These are phyloP conservation scores for Tipula helvola DNA, from an alignment of 2,888 invertebrate genomes.

Conservation along the genomic window DNA sequence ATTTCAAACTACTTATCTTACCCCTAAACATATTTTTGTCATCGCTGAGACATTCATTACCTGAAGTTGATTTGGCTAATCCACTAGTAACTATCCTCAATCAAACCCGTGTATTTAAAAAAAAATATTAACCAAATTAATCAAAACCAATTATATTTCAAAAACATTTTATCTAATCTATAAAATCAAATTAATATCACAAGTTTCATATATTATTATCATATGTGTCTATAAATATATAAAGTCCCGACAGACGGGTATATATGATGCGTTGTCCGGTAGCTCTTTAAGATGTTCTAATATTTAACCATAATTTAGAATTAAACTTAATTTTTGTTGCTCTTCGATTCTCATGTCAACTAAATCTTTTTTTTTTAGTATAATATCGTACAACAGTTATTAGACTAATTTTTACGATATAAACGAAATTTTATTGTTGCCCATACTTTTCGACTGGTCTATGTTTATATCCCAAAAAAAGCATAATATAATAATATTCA, in stretches of 20 bases:
- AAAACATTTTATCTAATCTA: neutral
- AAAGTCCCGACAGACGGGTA: neutral
- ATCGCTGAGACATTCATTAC: too few relatives aligned
- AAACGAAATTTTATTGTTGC: neutral
- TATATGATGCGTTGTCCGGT: neutral
- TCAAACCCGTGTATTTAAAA: too few relatives aligned
- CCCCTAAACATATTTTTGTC: too few relatives aligned
- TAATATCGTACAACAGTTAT: neutral
- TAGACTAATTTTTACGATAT: neutral
- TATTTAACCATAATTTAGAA: neutral
- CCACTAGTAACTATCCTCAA: too few relatives aligned
- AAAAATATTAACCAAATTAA: neutral
- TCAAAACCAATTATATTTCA: neutral
- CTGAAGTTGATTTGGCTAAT: too few relatives aligned
- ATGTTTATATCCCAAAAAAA: neutral
- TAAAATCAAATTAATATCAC: neutral
- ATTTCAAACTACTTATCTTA: too few relatives aligned
- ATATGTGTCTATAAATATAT: too few relatives aligned
- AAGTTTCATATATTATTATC: neutral
- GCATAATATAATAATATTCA: neutral
- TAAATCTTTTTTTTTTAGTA: neutral
- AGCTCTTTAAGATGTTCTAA: neutral
- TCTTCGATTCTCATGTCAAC: neutral
- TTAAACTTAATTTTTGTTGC: neutral
- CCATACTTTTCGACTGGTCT: neutral